Base-by-base conservation (phyloP, 2,113 vertebrate species). In the Muntiacus muntjak region DNA sequence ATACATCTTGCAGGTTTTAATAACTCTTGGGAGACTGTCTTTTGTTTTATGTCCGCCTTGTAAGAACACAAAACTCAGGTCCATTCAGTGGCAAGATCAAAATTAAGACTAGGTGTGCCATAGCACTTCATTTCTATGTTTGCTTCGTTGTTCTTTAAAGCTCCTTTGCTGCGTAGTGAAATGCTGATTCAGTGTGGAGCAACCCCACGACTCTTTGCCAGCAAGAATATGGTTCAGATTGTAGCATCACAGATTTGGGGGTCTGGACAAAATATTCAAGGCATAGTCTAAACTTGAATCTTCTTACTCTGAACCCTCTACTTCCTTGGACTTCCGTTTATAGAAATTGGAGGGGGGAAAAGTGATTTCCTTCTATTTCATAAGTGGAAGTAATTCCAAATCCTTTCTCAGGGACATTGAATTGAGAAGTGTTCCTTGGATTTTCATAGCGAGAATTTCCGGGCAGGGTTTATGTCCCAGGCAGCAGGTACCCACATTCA, bases 401-500 rank as follows among this genome's bases (percentile, higher is more conserved):
- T 94, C 81, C 55, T 90, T 86, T 81, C 90, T 91, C 76, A 76
- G 30, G 52, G 78, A 94, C 45, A 62, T 36, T 87, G 83, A 96
- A 87, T 89, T 81, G 21, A 95, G 45, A 95, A 89, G 89, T 71
- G 74, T 85, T 64, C 40, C 57, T 96, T 81, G 43, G 71, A 54
- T 67, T 89, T 97, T 84, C 89, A 47, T n/a, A n/a, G 97, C 96
- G 94, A 94, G 96, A 93, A 47, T 83, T 62, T 94, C 58, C 14
- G 23, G 9, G 16, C 40, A 36, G 40, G 33, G 45, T 89, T 91
- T 94, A 45, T 81, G 25, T 78, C 95, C 74, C 50, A 90, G 86
- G 40, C 40, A 88, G 82, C 91, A 36, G 30, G 25, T 16, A 7
- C 47, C 45, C 60, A 30, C 33, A 36, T 40, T 50, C 57, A 76